Conservation (phyloP, 1,140 invertebrate genomes). For the Drosophila nikananu region DNA sequence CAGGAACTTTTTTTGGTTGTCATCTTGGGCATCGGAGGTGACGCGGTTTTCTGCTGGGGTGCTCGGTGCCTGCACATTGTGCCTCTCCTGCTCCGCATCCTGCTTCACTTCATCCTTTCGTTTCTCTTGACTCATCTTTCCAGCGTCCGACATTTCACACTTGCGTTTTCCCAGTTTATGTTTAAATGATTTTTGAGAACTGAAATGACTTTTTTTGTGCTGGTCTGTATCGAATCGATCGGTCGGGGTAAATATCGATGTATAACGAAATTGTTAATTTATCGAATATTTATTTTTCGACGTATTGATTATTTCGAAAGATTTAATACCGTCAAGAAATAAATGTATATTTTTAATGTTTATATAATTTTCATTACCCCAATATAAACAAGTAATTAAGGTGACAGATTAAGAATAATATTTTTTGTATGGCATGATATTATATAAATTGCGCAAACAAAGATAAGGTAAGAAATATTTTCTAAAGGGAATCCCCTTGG, state of each 20-base stretch:
- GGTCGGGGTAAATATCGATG: not conserved
- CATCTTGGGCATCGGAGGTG: not conserved
- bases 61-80: not conserved
- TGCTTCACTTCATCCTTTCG: not conserved
- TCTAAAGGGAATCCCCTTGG: not conserved
- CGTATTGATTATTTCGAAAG: not conserved
- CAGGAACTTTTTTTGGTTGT: not conserved
- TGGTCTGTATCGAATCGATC: not conserved
- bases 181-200: not conserved
- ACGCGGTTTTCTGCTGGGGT: too few species aligned
- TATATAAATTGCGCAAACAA: not conserved
- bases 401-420: not conserved
- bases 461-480: not conserved
- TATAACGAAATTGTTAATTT: not conserved
- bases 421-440: not conserved
- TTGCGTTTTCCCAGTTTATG: not conserved
- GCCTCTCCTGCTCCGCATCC: not conserved
- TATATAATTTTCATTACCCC: not conserved
- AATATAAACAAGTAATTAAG: not conserved
- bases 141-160: not conserved
- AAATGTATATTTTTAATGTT: not conserved
- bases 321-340: not conserved
- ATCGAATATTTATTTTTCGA: not conserved
- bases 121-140: not conserved
- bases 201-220: too few species aligned